phyloP scores from a whole-genome alignment of 2,888 invertebrate genomes.

The Crematogaster levior region DNA sequence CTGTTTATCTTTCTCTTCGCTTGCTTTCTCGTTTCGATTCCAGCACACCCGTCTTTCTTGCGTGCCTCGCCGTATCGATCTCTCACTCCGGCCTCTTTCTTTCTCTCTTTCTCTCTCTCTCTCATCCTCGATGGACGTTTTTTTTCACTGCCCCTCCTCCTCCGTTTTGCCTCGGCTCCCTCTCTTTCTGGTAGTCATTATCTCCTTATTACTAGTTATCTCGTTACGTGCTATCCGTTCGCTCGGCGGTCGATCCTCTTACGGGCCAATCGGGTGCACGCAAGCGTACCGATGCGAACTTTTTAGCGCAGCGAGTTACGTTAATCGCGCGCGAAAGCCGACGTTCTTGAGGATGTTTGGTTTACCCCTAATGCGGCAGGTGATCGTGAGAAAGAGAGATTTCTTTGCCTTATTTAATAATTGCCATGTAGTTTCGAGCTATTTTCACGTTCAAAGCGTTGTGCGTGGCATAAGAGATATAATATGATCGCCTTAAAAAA shows the following conservation, averaged over 20 bases:
- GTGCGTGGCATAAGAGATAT: neutral
- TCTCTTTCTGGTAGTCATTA: conserved; percentile 76
- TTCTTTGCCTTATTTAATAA: conserved; percentile 29
- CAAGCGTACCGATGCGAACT: conserved; percentile 53
- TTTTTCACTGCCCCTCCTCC: conserved; percentile 19
- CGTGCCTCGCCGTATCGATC: conserved; percentile 16
- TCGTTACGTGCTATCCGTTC: conserved; percentile 73
- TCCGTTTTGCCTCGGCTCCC: neutral
- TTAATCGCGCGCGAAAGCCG: conserved; percentile 46
- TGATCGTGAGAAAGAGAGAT: conserved; percentile 24
- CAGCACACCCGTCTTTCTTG: neutral
- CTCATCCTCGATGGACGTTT: conserved; percentile 16
- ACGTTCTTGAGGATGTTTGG: conserved; percentile 29
- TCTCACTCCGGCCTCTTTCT: conserved; percentile 3
- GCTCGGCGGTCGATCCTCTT: conserved; percentile 73
- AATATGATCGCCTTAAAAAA: neutral
- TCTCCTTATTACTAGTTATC: conserved; percentile 81
- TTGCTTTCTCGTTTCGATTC: conserved; percentile 76
- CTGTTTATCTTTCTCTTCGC: conserved; percentile 26
- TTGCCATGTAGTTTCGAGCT: neutral
- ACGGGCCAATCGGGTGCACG: conserved; percentile 66
- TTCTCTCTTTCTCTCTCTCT: no score
- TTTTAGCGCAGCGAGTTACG: conserved; percentile 54
- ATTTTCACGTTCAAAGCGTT: conserved; percentile 2
- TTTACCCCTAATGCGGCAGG: conserved; percentile 28